phyloP scores from a whole-genome alignment of 1,140 invertebrate species.

The Hylaeus anthracinus region DNA sequence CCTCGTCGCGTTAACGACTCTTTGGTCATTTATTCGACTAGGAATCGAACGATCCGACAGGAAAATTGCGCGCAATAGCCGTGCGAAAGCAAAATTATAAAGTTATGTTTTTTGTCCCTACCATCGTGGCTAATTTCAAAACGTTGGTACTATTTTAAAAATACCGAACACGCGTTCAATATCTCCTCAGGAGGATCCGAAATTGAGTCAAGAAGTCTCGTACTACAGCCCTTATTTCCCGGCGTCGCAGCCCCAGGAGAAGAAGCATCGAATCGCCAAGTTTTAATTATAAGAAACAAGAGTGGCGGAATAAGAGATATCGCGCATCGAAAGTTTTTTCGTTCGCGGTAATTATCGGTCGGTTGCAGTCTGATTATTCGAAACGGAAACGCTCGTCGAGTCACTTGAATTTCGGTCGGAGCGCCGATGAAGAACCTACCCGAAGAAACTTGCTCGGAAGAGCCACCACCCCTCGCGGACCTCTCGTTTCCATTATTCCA shows the following conservation, averaged over 20 bases:
- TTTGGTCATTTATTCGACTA: neutral
- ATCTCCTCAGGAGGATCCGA: neutral
- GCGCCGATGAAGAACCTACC: slow-evolving; percentile 34
- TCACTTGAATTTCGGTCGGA: slow-evolving; percentile 39
- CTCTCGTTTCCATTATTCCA: slow-evolving; percentile 49
- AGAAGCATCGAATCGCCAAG: neutral
- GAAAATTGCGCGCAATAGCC: neutral
- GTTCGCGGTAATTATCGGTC: slow-evolving; percentile 24
- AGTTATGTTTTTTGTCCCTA: too few relatives aligned
- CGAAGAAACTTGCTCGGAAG: slow-evolving; percentile 40
- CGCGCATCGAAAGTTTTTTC: slow-evolving; percentile 39
- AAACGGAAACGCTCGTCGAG: slow-evolving; percentile 37
- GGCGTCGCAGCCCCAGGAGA: neutral
- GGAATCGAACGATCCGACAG: neutral
- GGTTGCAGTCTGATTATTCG: slow-evolving; percentile 37
- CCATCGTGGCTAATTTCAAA: neutral
- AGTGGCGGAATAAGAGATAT: slow-evolving; percentile 33
- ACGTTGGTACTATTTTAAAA: too few relatives aligned
- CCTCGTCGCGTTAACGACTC: neutral
- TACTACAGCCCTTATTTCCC: neutral
- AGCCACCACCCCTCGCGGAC: neutral
- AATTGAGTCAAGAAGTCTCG: neutral
- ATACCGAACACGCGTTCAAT: too few relatives aligned
- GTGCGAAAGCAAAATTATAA: too few relatives aligned
- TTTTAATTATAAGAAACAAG: slow-evolving; percentile 50